Evolutionary conservation across 1,140 invertebrate species (phyloP), one percentile per base, ranked within the genome.

Genomic region (Hydropsyche tenuis): DNA sequence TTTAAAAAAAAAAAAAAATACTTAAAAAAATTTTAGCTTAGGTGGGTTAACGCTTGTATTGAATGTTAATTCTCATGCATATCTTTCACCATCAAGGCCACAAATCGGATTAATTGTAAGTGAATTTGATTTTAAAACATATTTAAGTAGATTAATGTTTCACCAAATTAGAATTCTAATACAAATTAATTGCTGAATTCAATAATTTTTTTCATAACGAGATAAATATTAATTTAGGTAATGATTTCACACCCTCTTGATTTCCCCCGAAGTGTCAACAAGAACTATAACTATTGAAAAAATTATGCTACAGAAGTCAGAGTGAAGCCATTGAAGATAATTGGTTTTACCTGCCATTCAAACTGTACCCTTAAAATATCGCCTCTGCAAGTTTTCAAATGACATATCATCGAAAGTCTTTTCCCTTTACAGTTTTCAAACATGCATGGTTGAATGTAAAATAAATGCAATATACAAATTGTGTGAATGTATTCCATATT

Each of bases 51-150:
- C 53, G 22, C 46, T 69, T n/a, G 45, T 72, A 18, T 37, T 74
- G 9, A 74, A 77, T 30, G 62, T 77, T 16, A 53, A 74, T 46
- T 63, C 72, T 2, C 64, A 72, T 1, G 69, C 72, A 14, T 77
- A 77, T 37, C 37, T 77, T 5, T 72, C 75, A 30, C 73, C 69
- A 12, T 69, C 69, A 6, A 77, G 63, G 45, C 75, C 75, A 3
- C 27, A 69, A 25, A 56, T 37, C 14, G 75, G 75, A 69, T 65
- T 65, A 18, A 64, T 74, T 64, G 75, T 72, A 73, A 69, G 45
- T 75, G n/a, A n/a, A 51, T 69, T 69, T 23, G 42, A 20, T 18
- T 66, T 53, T 42, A 43, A 45, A 16, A 12, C 37, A 64, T n/a
- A n/a, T n/a, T n/a, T n/a, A n/a, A n/a, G n/a, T n/a, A n/a, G n/a